Evolutionary conservation across 64 coral and sea anemone genomes (phyloP), one percentile per base, ranked within the genome.

Genomic region (Stichodactyla helianthus): DNA sequence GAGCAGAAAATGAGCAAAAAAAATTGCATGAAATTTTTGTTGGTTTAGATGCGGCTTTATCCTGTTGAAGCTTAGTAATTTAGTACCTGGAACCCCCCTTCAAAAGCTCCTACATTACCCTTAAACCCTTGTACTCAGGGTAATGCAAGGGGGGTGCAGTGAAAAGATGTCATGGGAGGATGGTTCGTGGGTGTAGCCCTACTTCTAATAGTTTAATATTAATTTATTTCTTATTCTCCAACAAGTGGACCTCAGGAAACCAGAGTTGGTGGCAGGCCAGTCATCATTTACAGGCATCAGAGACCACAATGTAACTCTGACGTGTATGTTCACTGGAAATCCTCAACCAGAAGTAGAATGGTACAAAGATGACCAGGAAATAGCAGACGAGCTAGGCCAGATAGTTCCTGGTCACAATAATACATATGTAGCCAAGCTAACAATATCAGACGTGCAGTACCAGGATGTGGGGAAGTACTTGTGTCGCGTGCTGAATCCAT

Each of bases 321-420:
- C 83, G 3, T 85, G 71, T 70, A 17, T 61, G 52, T 55, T 90
- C 5, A 77, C 77, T 57, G 50, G 64, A 85, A 26, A 17, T 0
- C 53, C 28, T 5, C 51, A 77, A 0, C 68, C 68, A 86, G 83
- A 86, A 28, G 53, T 90, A 10, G 56, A 27, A 53, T 90, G 82
- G 89, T 85, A 85, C 13, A 90, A 85, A 52, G 83, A 90, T 90
- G 83, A 56, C 4, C 5, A 90, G 52, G 31, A 85, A 7, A 18
- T 90, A 20, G 6, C 77, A 16, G 60, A 59, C 79, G 55, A 53
- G 7, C 50, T 15, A 16, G 56, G 54, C 10, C 57, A n/a, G 58
- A 17, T 58, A 4, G 15, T 20, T 15, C 79, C 8, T 31, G 59
- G 74, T 31, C 26, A 81, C 19, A 89, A 84, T 26, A 54, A 70